phyloP scores from a whole-genome alignment of 2,888 invertebrate species.

The Eupithecia abbreviata region DNA sequence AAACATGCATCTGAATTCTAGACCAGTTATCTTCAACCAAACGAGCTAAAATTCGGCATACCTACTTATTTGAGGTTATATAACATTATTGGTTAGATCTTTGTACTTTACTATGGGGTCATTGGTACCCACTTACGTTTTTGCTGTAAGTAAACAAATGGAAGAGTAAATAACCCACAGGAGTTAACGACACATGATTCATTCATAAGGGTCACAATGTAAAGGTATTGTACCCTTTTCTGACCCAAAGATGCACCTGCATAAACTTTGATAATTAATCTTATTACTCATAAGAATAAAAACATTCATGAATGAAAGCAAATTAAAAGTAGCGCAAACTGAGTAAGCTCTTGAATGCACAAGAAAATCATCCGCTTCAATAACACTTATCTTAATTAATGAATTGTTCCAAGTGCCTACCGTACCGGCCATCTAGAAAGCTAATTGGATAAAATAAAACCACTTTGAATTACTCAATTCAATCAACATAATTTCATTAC shows the following conservation, averaged over 20 bases:
- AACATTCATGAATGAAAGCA: constrained; percentile 2
- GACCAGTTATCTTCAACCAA: no score
- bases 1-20: no score
- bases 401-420: constrained; percentile 20
- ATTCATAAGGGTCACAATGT: constrained; percentile 25
- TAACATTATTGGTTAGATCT: background rate
- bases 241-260: background rate
- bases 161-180: constrained; percentile 19
- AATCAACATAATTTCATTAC: constrained; percentile 20
- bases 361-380: constrained; percentile 9
- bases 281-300: background rate
- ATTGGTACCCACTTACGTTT: background rate
- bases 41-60: no score
- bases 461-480: constrained; percentile 27
- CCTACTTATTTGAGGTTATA: no score
- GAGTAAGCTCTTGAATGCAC: constrained; percentile 3
- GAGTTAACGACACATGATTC: constrained; percentile 29
- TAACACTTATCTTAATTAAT: constrained; percentile 28
- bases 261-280: background rate
- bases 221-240: constrained; percentile 8
- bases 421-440: constrained; percentile 28
- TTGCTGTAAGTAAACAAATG: constrained; percentile 14
- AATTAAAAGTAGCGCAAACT: background rate
- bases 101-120: background rate
- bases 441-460: constrained; percentile 30